These are phyloP conservation scores for Pogonognathellus flavescens DNA, from an alignment of 1,140 invertebrate genomes.

Conservation along the genomic window DNA sequence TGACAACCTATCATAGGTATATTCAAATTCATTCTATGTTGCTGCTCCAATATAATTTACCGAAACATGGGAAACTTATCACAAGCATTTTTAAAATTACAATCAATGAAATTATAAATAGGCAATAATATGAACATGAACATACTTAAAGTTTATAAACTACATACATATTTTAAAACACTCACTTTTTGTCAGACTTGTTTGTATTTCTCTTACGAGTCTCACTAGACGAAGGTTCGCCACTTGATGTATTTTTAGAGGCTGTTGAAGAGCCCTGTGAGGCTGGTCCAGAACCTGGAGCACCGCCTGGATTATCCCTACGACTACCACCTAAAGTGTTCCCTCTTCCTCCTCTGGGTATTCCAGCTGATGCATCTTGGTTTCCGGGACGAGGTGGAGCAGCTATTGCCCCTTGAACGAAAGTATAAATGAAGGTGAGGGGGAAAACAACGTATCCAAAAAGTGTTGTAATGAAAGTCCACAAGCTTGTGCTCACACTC, in stretches of 20 bases:
- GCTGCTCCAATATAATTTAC: no score
- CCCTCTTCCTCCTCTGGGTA: constrained; percentile 31
- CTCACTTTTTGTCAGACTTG: constrained; percentile 18
- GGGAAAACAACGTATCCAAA: constrained; percentile 60
- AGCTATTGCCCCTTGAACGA: constrained; percentile 54
- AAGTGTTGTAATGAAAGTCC: constrained; percentile 51
- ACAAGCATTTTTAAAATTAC: no score
- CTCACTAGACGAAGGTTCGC: neutral
- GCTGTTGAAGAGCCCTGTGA: constrained; percentile 9
- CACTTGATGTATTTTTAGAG: constrained; percentile 15
- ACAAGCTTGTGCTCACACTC: constrained; percentile 4
- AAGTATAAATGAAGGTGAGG: constrained; percentile 42
- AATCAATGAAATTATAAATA: no score
- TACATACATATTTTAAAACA: neutral
- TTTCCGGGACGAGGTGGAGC: constrained; percentile 29
- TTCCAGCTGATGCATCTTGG: neutral
- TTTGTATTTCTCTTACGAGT: neutral
- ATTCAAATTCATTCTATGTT: no score
- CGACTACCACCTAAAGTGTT: constrained; percentile 44
- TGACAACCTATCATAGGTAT: no score
- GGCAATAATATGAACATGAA: no score
- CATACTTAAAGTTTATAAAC: no score
- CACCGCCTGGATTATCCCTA: constrained; percentile 24
- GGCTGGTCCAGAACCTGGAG: neutral
- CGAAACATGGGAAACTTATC: no score